Base-by-base conservation (phyloP, 2,888 invertebrate genomes). In the Orthosia incerta region DNA sequence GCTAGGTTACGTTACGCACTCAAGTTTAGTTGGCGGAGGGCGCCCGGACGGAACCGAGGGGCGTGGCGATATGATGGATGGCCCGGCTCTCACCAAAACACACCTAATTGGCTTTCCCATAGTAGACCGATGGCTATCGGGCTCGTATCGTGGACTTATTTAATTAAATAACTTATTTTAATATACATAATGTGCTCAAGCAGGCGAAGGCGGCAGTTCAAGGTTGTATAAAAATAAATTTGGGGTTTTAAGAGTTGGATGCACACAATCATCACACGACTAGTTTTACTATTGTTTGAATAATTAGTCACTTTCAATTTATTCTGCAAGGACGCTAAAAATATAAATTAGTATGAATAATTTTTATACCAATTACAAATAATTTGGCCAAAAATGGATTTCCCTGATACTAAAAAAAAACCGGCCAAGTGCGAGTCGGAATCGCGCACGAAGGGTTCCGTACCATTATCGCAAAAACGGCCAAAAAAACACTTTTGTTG, bases 71-170 rank as follows among this genome's bases (percentile, higher is more conserved):
- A 90, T 95, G 94, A 95, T 95, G 93, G 94, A 95, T 95, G 94
- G 89, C 88, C 86, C 88, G 87, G 87, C 89, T 92, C 92, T 91
- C 90, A 92, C 93, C 93, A 94, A 95, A 95, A 95, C 82, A 93
- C 91, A 91, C 91, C 92, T 94, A 95, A 95, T 95, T 95, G 94
- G 94, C 93, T 94, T 94, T 93, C 91, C 91, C 91, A 91, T 93
- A 91, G 90, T 87, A 89, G 76, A 84, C 82, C 88, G 92, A 93
- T 93, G 87, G 82, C 88, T 90, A 92, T 91, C 91, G 82, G 78
- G 83, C 86, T 85, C 86, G 68, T 79, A 82, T 76, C 82, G 69
- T 79, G 71, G 62, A 70, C 60, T 86, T 82, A 84, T 87, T 87
- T 85, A 86, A 87, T 87, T 86, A 87, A 83, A 80, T 76, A 72